Evolutionary conservation across 2,113 vertebrate species (phyloP).

Genomic region (Murina feae): DNA sequence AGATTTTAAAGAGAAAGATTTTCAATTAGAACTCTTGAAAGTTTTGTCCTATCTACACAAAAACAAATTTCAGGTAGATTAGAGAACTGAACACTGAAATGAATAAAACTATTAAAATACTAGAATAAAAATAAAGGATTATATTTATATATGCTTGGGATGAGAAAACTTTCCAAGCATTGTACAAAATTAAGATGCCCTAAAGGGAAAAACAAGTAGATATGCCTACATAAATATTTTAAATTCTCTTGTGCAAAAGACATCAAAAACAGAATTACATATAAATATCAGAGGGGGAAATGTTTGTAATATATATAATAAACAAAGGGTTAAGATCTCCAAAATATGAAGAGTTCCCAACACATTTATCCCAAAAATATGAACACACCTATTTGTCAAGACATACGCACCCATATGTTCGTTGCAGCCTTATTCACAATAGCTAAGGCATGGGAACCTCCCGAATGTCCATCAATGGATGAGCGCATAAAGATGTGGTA

Average conservation of each 20-base stretch:
- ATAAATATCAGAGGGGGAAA: background rate
- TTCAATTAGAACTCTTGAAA: constrained; percentile 4
- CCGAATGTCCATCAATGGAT: background rate
- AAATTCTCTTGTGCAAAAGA: background rate
- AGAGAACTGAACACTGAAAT: background rate
- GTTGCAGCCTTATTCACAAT: background rate
- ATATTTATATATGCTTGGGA: background rate
- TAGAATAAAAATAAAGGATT: background rate
- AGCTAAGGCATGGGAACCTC: background rate
- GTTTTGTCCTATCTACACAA: background rate
- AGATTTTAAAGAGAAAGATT: background rate
- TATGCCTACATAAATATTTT: background rate
- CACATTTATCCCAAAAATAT: background rate
- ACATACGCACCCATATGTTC: background rate
- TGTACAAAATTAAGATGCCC: background rate
- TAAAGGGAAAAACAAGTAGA: background rate
- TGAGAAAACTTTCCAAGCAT: background rate
- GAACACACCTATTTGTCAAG: background rate
- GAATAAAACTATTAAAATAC: constrained; percentile 20
- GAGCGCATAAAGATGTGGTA: background rate
- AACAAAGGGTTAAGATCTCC: background rate
- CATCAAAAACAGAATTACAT: background rate
- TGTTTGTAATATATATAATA: background rate
- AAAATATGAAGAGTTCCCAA: background rate
- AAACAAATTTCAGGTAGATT: background rate